Evolutionary conservation across 2,113 vertebrate species (phyloP), one percentile per base, ranked within the genome.

Genomic region (Dendrocopos noguchii): DNA sequence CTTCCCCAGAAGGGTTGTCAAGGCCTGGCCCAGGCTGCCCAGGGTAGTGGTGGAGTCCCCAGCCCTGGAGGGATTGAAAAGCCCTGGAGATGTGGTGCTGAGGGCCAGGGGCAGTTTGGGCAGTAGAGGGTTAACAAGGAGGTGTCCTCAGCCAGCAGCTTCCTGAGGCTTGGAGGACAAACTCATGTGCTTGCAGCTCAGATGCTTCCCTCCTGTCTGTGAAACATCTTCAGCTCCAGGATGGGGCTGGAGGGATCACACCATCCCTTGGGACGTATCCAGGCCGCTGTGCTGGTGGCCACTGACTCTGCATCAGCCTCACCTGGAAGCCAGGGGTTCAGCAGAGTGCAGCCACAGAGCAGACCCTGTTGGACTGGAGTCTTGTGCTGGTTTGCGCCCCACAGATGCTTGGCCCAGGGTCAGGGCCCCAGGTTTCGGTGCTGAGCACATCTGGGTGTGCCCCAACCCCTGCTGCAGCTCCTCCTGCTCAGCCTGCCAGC

Each of bases 281-380:
- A 0, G 12, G 75, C 57, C 74, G 61, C 82, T 67, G 20, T 72
- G 36, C 57, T 2, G 3, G 16, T 56, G 57, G 14, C 34, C 0
- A 0, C 84, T 81, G 84, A 36, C 25, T 68, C 47, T 56, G 46
- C 25, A 28, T 3, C 3, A 0, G 36, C n/a, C 64, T 34, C 42
- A 14, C 24, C 68, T 61, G 56, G 46, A 88, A 55, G 27, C 13
- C 16, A 46, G 18, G 9, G 3, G 4, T 19, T 88, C 55, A 65
- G 29, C 65, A 76, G 21, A 15, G 31, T 3, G 2, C 79, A 93
- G 59, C 67, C 50, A 14, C 66, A 63, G 60, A 29, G 34, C 21
- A 10, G 42, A 36, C 74, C 29, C n/a, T 1, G 0, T 1, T 71
- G 81, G 65, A 24, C 28, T 42, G 46, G 53, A 64, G 72, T 15